Evolutionary conservation across 2,797 vertebrate genomes (phyloP), one percentile per base, ranked within the genome.

Genomic region (Oceanodroma leucorhoa): DNA sequence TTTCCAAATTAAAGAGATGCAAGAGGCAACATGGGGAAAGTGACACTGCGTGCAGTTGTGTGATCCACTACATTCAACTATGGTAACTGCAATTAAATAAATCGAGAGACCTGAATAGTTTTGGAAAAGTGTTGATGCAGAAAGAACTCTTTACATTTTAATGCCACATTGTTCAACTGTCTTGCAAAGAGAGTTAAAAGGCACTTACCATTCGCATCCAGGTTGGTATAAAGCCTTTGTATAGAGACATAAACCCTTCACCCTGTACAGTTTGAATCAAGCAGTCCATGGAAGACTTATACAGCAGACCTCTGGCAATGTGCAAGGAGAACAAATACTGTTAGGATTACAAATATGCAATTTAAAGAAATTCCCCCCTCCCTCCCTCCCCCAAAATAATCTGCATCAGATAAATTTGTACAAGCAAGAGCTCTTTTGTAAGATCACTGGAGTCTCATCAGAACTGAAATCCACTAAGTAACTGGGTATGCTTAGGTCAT

Each of bases 201-300:
- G 24, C 45, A 34, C 43, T 57, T 98, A 98, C 98, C 98, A 99
- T 99, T 98, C 98, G 94, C 97, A 99, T 98, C 98, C 98, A 99
- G 16, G 98, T 98, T 20, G 98, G 98, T 79, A 98, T 69, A 91
- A 99, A 99, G 66, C 98, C 98, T 98, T 99, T 99, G 93, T 99
- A 99, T 0, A 99, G 97, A 83, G 98, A 98, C 95, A 97, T 83
- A 80, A 99, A 98, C n/a, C 98, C 98, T 96, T 99, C 98, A 12
- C 97, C 97, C 72, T 96, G 97, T 27, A 99, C 97, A 30, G 98
- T 97, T 75, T 98, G 98, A 78, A 98, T 90, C 86, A 99, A 96
- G 90, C 98, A 99, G 96, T 98, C 98, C 54, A 69, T 94, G 17
- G 98, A 99, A 36, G 98, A 99, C 77, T 97, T 98, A 90, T 99